Base-by-base conservation (phyloP, 1,140 invertebrate genomes). In the Pogonus chalceus region DNA sequence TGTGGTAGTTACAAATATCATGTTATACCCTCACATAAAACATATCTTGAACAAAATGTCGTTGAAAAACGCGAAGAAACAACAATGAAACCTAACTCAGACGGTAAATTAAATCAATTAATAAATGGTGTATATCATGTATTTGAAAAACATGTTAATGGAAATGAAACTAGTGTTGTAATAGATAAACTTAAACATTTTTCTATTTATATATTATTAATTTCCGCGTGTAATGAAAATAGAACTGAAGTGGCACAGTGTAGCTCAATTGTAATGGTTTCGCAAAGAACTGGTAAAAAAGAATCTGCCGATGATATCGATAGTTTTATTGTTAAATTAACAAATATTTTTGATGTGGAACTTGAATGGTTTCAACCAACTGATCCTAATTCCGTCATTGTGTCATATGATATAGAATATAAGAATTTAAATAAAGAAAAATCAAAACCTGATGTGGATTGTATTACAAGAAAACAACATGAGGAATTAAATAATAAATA, bases 321-420 rank as follows among this genome's bases (percentile, higher is more conserved):
- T 1, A 61, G 69, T 50, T 56, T 76, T 0, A 58, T 52, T 0
- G 58, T 62, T 0, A 23, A 57, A 3, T 60, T 63, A 3, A 61
- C 62, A 61, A 52, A 64, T 0, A 60, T 69, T 1, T 50, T 60
- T 2, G 70, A 73, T 54, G 67, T 69, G 12, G 63, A 69, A 10
- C 61, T 86, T 2, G 67, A 59, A 9, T 87, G 85, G 85, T 62
- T 68, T 1, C 68, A 77, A 56, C 83, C 83, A 1, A 58, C 59
- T 3, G 48, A 76, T 20, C 81, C 83, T 0, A 87, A 87, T 64
- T 79, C 78, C 0, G 60, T 80, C 0, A 79, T 84, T 35, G 66
- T 85, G 1, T 72, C 76, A 0, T 85, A 84, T 60, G 69, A 72
- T 12, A 63, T 86, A 1, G 71, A 79, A 52, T 78, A 81, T 58